Base-by-base conservation (phyloP, 2,797 vertebrate genomes). In the Rhabdomys pumilio region DNA sequence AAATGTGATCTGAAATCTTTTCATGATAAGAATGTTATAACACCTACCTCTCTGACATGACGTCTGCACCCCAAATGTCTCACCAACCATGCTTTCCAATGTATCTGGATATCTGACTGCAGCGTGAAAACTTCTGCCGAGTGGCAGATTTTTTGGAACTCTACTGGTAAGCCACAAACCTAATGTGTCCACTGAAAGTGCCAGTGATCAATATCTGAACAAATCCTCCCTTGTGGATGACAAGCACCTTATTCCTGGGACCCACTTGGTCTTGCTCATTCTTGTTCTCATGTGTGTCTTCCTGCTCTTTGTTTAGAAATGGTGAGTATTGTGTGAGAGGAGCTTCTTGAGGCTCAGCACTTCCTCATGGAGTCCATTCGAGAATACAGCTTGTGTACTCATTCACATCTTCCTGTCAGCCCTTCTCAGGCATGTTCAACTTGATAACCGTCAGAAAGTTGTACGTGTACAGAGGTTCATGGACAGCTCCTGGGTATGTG, bases 51-150 rank as follows among this genome's bases (percentile, higher is more conserved):
- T 82, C 98, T 84, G 98, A 97, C 98, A 98, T 98, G 96, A 98
- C 96, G 98, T 98, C 98, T 98, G 98, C 98, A 99, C 98, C 98
- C 98, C 98, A 99, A 98, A 98, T 96, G 98, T 98, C 98, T 98
- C 98, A 98, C 98, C 98, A 98, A 98, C 99, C 82, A 47, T 44
- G 31, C 31, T 69, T 90, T 99, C 99, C 92, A 99, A 76, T 0
- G 99, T 99, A 55, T 99, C 99, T 99, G 99, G 98, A 99, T 99
- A 97, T 99, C 99, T 98, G 99, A 98, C 95, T 99, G 99, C 98
- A 99, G 98, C 1, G 99, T 99, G 96, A 99, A 99, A 98, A 99
- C 47, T 99, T 99, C 98, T 99, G 99, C 97, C 99, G 98, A 1
- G 99, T 99, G 81, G 99, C 99, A 0, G 99, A 99, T 95, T 99